phyloP scores from a whole-genome alignment of 2,113 vertebrate genomes.

The Engraulis encrasicolus region DNA sequence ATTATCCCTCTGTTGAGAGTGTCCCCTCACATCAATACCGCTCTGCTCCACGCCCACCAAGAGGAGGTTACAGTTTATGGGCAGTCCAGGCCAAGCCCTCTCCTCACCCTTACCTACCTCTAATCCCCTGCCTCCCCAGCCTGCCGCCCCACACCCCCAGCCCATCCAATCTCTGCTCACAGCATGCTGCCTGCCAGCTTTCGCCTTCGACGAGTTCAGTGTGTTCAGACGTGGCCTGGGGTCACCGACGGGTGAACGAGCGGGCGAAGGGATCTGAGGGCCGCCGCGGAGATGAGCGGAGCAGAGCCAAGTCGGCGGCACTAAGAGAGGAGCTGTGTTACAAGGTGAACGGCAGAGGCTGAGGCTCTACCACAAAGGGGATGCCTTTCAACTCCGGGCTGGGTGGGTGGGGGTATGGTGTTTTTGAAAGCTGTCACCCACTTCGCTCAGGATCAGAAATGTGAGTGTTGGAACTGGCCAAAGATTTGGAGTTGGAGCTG shows the following conservation, averaged over 20 bases:
- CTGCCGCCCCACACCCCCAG: no score
- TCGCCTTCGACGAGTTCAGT: neutral
- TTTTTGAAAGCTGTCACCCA: neutral
- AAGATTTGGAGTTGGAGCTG: neutral
- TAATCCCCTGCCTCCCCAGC: no score
- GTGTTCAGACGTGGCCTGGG: neutral
- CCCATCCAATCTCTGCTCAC: neutral
- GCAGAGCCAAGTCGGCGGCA: no score
- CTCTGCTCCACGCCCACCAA: neutral
- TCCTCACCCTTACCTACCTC: neutral
- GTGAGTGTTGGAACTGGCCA: neutral
- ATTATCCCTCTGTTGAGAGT: neutral
- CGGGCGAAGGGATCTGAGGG: neutral
- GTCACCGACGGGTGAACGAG: neutral
- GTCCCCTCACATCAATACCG: neutral
- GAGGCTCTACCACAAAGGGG: neutral
- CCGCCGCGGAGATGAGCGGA: no score
- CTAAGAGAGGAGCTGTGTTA: no score
- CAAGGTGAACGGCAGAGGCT: neutral
- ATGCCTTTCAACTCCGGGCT: neutral
- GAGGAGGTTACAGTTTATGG: neutral
- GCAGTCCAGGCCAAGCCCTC: neutral
- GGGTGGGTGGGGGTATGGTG: no score
- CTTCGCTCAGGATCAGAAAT: neutral
- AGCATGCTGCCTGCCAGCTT: neutral